Percentiles rank a stretch among this genome's conserved stretches.
These are phyloP conservation scores for Mercenaria mercenaria DNA, from an alignment of 1,140 invertebrate genomes.

Conservation along the genomic window DNA sequence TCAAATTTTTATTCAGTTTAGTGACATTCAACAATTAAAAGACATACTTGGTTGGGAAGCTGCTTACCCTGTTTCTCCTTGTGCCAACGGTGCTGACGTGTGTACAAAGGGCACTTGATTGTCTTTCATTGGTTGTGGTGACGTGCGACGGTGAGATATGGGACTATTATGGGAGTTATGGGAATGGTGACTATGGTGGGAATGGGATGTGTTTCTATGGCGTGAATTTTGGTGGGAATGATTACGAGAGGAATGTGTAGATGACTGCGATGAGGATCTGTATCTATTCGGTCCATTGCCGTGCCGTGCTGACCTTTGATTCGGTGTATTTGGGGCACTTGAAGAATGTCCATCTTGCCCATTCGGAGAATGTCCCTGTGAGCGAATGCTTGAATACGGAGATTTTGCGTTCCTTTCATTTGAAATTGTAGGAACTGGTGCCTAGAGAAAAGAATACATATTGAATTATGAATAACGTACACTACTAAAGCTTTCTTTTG, in stretches of 20 bases:
- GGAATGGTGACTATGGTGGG: neutral
- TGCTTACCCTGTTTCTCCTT: conserved; percentile 49
- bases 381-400: conserved; percentile 19
- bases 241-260: conserved; percentile 17
- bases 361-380: neutral
- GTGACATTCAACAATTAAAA: too few species aligned
- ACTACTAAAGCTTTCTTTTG: too few species aligned
- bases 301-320: conserved; percentile 45
- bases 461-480: too few species aligned
- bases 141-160: neutral
- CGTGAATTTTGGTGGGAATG: conserved; percentile 45
- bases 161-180: conserved; percentile 13
- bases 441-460: neutral
- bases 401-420: conserved; percentile 7
- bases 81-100: conserved; percentile 42
- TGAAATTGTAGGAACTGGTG: conserved; percentile 24
- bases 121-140: conserved; percentile 22
- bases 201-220: conserved; percentile 33
- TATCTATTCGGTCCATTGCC: conserved; percentile 9
- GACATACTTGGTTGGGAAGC: too few species aligned
- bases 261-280: conserved; percentile 26
- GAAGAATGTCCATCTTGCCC: neutral
- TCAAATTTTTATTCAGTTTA: too few species aligned
- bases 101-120: conserved; percentile 52
- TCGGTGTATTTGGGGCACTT: conserved; percentile 18